These are phyloP conservation scores for Limnothrissa miodon DNA, from an alignment of 2,113 vertebrate genomes.

Conservation along the genomic window DNA sequence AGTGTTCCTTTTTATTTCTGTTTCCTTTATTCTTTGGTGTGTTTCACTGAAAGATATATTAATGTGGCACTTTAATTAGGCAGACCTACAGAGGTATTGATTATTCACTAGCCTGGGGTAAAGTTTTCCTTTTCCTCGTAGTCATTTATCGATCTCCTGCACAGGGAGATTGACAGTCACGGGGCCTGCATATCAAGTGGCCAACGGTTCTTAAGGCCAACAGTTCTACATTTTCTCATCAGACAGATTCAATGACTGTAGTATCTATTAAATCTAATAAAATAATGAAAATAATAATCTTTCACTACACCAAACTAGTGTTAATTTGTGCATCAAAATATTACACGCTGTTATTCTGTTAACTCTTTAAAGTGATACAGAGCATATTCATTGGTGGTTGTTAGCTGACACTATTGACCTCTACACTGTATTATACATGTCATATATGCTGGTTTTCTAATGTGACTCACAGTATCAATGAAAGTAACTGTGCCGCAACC, in stretches of 20 bases:
- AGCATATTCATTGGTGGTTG: neutral
- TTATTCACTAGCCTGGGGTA: slow-evolving; percentile 67
- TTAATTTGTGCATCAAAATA: neutral
- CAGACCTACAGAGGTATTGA: slow-evolving; percentile 64
- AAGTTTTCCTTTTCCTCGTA: slow-evolving; percentile 70
- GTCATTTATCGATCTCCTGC: slow-evolving; percentile 66
- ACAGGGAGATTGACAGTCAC: slow-evolving; percentile 55
- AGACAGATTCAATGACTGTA: neutral
- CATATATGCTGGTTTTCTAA: neutral
- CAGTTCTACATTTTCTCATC: slow-evolving; percentile 38
- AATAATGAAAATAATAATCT: no score
- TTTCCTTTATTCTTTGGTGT: slow-evolving; percentile 40
- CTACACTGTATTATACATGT: neutral
- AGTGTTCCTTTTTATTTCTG: neutral
- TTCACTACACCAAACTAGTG: neutral
- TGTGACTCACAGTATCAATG: neutral
- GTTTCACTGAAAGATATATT: slow-evolving; percentile 61
- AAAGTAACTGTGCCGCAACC: neutral
- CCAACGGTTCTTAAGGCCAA: slow-evolving; percentile 24
- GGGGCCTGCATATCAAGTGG: slow-evolving; percentile 60
- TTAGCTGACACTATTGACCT: neutral
- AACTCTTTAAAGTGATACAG: neutral
- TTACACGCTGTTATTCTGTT: neutral
- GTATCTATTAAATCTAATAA: neutral
- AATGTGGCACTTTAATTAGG: slow-evolving; percentile 71